Base-by-base conservation (phyloP, 2,113 vertebrate species). In the Marmota flaviventris region DNA sequence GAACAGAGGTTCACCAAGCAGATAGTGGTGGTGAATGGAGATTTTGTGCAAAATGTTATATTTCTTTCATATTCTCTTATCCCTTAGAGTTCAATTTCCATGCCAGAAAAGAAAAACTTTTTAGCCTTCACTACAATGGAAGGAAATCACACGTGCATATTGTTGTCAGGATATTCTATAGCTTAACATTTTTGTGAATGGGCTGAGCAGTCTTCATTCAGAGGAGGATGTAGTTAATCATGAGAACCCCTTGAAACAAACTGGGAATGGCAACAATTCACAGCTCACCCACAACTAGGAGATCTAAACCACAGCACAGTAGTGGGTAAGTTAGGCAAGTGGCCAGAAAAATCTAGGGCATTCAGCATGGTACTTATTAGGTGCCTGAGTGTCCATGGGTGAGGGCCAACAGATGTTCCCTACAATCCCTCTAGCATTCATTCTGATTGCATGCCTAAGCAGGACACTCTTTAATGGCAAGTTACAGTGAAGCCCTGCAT, bases 121-220 rank as follows among this genome's bases (percentile, higher is more conserved):
- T 97, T 90, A 69, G 48, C 37, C 20, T 67, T 92, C 61, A 65
- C 32, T 56, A 97, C 96, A 97, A 95, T 97, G 87, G 96, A 90
- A 98, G 97, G 97, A 98, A 98, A 92, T 95, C 97, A 90, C 93
- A 96, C 45, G 6, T 90, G 86, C 76, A 51, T 89, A 84, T 81
- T 84, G 83, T 88, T 88, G 89, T 81, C 86, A 93, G 96, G 96
- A 96, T 97, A 97, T 97, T 89, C 93, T 97, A 97, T 91, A 92
- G 85, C 79, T 92, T 95, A 72, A 92, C 92, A 81, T 63, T 90
- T 96, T 97, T 96, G 85, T 97, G 93, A 97, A 97, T 97, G 96
- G 92, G 58, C 58, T 87, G 67, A 73, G 42, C 63, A 51, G 75
- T 90, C 45, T 76, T 96, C 67, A 95, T 90, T 94, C 86, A 86